These are phyloP conservation scores for Leucophenga varia DNA, from an alignment of 1,140 invertebrate genomes.

Conservation along the genomic window DNA sequence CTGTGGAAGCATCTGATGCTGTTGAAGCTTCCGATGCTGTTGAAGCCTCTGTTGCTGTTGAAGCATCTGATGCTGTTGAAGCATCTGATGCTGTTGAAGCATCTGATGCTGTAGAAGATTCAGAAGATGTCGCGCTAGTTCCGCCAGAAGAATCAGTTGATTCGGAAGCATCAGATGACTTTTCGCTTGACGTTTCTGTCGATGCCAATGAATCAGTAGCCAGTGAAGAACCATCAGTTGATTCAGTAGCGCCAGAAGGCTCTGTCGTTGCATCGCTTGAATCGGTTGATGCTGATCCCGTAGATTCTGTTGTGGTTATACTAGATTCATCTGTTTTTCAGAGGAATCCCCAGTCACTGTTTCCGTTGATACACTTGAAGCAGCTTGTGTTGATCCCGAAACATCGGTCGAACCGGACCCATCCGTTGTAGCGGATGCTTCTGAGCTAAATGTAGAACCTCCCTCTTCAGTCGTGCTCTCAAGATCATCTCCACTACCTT, in stretches of 20 bases:
- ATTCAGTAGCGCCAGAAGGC: conserved; percentile 4
- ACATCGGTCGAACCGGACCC: conserved; percentile 17
- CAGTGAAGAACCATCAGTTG: neutral
- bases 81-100: conserved; percentile 13
- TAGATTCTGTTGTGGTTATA: conserved; percentile 16
- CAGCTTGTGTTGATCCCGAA: conserved; percentile 12
- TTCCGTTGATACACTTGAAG: conserved; percentile 1
- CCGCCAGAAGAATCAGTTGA: conserved; percentile 20
- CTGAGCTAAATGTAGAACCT: conserved; percentile 6
- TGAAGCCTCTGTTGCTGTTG: conserved; percentile 25
- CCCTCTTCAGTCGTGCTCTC: conserved; percentile 19
- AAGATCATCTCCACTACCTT: conserved; percentile 41
- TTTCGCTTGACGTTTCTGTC: conserved; percentile 21
- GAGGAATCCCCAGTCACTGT: too few relatives aligned
- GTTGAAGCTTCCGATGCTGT: conserved; percentile 17
- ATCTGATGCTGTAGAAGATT: conserved; percentile 9
- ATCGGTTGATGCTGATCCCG: conserved; percentile 20
- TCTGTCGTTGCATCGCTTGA: conserved; percentile 9
- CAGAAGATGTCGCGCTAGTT: conserved; percentile 19
- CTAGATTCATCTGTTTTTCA: conserved; percentile 12
- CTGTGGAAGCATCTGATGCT: conserved; percentile 7
- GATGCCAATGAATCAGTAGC: conserved; percentile 17
- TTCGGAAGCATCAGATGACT: conserved; percentile 10
- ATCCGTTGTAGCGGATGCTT: neutral
- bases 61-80: conserved; percentile 22